phyloP scores from a whole-genome alignment of 1,140 invertebrate species.

The Trichonephila clavipes region DNA sequence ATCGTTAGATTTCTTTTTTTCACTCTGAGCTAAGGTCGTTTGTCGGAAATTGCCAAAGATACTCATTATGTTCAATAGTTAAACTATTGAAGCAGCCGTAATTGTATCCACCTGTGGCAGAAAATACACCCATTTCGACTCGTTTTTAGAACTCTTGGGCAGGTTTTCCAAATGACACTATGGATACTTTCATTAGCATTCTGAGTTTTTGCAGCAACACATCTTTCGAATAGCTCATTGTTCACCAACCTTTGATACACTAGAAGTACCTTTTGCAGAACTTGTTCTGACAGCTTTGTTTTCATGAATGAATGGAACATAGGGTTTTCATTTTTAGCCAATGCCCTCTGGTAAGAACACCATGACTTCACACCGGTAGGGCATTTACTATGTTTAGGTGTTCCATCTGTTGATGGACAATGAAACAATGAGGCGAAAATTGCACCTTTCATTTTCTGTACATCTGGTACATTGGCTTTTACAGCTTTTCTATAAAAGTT shows the following conservation, averaged over 20 bases:
- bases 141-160: not conserved
- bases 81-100: not conserved
- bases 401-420: not conserved
- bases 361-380: not conserved
- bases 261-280: not conserved
- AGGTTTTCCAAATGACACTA: not conserved
- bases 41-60: not conserved
- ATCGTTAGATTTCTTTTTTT: not conserved
- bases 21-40: not conserved
- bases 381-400: not conserved
- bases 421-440: conserved; percentile 23
- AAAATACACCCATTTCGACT: not conserved
- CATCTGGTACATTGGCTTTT: not conserved
- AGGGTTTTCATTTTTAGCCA: not conserved
- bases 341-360: not conserved
- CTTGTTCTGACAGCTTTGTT: not conserved
- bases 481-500: conserved; percentile 33
- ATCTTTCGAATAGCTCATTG: not conserved
- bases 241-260: not conserved
- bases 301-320: not conserved
- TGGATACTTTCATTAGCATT: not conserved
- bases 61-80: not conserved
- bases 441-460: not conserved
- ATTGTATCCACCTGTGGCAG: not conserved
- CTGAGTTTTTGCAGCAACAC: not conserved